Percentiles rank a stretch among this genome's conserved stretches.
Evolutionary conservation across 2,888 invertebrate species (phyloP).

Genomic region (Tyria jacobaeae): DNA sequence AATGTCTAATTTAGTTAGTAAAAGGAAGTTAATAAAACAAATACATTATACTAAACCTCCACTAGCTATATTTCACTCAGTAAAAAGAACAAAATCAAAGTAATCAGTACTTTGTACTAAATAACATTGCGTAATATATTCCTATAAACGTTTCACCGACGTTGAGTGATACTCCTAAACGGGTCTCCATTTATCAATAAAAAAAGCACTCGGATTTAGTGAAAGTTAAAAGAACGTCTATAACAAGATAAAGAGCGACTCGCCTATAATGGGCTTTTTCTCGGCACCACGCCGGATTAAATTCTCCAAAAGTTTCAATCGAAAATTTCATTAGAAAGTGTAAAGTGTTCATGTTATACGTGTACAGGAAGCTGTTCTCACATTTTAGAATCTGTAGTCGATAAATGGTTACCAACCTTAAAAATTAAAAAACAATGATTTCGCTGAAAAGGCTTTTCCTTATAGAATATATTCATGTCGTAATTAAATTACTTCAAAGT

Average conservation of each 20-base stretch:
- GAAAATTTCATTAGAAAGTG: conserved; percentile 63
- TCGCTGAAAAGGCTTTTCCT: background rate
- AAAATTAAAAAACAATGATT: background rate
- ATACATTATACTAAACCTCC: too few species aligned
- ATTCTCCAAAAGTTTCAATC: conserved; percentile 68
- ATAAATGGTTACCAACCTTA: background rate
- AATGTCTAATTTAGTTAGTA: too few species aligned
- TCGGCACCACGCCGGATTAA: conserved; percentile 70
- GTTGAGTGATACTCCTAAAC: conserved; percentile 61
- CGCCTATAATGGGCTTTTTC: conserved; percentile 76
- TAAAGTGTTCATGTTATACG: background rate
- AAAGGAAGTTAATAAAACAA: too few species aligned
- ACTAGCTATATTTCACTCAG: background rate
- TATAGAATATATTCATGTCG: too few species aligned
- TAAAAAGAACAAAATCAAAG: background rate
- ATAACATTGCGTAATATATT: conserved; percentile 51
- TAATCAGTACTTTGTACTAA: conserved; percentile 6
- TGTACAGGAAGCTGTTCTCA: background rate
- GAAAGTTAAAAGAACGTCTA: conserved; percentile 75
- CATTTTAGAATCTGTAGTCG: background rate
- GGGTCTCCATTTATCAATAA: conserved; percentile 65
- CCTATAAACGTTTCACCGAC: conserved; percentile 48
- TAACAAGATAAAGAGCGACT: conserved; percentile 76
- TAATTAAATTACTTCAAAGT: too few species aligned
- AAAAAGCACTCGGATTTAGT: conserved; percentile 63